Evolutionary conservation across 2,113 vertebrate genomes (phyloP), one percentile per base, ranked within the genome.

Genomic region (Larimichthys polyactis): DNA sequence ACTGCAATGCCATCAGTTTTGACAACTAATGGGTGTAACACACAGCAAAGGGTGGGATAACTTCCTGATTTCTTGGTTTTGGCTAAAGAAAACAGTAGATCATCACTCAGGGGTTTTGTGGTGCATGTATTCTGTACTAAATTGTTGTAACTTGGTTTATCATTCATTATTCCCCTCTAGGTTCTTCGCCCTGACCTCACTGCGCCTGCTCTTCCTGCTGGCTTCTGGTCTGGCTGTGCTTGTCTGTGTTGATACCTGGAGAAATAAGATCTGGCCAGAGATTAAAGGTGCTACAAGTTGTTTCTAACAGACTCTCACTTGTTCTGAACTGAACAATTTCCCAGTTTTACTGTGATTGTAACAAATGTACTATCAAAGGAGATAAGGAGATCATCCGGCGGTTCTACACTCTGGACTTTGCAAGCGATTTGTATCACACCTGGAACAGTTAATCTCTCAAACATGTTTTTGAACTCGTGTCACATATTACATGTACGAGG

Each of bases 181-280:
- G 97, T 97, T 97, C 86, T 97, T 99, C 78, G 98, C 97, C 24
- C 84, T 99, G 94, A 97, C 96, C 49, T 97, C 97, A 11, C 94
- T 98, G 63, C 96, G 96, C 68, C 89, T 97, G 86, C 90, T 99
- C 52, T 99, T 97, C 94, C 90, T 99, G 59, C 77, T 97, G 89
- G 95, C 97, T 0, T 90, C 96, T 40, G 93, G 94, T 46, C 92
- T 97, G 66, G 95, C 96, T 71, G 57, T 97, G 60, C 7, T 95
- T 5, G 94, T 99, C 63, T 97, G 96, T 89, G 76, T 96, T 16
- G 97, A 99, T 89, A 95, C 96, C 49, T 99, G 98, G 97, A 97
- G 95, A 86, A 96, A 87, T 89, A 97, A 95, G 92, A 97, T 98
- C 86, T 99, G 97, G 97, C 97, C 96, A 63, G 92, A 95, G 92